phyloP scores from a whole-genome alignment of 2,797 vertebrate species.

The Mionectes olivaceus region DNA sequence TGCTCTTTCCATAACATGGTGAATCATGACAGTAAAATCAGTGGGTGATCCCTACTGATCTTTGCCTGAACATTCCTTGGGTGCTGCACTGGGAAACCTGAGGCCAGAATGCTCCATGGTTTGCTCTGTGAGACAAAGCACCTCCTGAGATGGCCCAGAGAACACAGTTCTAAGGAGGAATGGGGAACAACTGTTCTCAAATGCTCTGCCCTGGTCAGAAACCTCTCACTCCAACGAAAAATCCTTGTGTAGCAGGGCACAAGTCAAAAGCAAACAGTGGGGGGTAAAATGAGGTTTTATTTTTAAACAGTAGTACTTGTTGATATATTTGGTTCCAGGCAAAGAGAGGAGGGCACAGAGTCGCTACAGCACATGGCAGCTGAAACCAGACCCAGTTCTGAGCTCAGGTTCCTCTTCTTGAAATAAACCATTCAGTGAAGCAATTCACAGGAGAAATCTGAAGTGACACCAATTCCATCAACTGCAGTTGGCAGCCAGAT shows the following conservation, averaged over 20 bases:
- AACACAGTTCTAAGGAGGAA: neutral
- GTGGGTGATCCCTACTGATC: neutral
- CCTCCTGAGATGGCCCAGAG: neutral
- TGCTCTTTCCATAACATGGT: too few relatives aligned
- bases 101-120: neutral
- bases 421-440: neutral
- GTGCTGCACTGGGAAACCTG: neutral
- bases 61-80: neutral
- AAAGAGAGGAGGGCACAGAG: neutral
- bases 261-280: neutral
- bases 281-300: neutral
- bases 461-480: neutral
- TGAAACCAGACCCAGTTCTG: neutral
- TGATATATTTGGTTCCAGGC: neutral
- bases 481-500: conserved; percentile 2
- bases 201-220: neutral
- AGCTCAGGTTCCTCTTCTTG: neutral
- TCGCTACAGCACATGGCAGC: neutral
- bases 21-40: too few relatives aligned
- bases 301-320: neutral
- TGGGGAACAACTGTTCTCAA: neutral
- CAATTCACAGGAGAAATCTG: neutral
- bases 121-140: neutral
- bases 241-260: neutral
- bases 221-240: neutral